Evolutionary conservation across 1,140 invertebrate species (phyloP), one percentile per base, ranked within the genome.

Genomic region (Trachymyrmex septentrionalis): DNA sequence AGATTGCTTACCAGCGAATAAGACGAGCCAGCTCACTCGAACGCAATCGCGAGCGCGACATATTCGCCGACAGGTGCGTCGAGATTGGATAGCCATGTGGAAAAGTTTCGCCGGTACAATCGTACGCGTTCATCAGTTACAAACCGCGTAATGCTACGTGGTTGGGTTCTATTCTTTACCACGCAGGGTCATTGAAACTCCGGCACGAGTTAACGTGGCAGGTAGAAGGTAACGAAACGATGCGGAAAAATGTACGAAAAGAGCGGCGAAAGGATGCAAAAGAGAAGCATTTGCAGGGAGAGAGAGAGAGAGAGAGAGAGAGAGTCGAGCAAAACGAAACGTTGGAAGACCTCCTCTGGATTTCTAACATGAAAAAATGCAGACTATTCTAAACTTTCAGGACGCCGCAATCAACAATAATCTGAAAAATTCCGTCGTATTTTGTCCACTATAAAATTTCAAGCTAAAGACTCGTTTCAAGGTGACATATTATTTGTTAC

Each of bases 171-270:
- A 64, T 73, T 66, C 61, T 73, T 67, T 71, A 34, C 6, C 12
- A 19, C n/a, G n/a, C 24, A 75, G 73, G 53, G 71, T 87, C 69
- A 85, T 48, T 67, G 80, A 69, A 75, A 87, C 24, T 55, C 48
- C 38, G 61, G 27, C 27, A 38, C 38, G 21, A 73, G 53, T 1
- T 1, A 12, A 44, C 24, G 4, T 50, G 16, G 14, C 21, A 14
- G 16, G 30, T n/a, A 63, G 30, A 48, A 44, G 48, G 48, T 55
- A n/a, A 71, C 21, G 21, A 72, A 57, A 27, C 6, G 24, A 50
- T 12, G 19, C 1, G 67, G 3, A 12, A 10, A 34, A 48, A 19
- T 27, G 3, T 44, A 44, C 3, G 57, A n/a, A 34, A 9, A 14
- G 1, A 30, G 3, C 3, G 24, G 44, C 14, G 19, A 80, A 21